Evolutionary conservation across 1,140 invertebrate species (phyloP), one percentile per base, ranked within the genome.

Genomic region (Zaprionus ornatus): DNA sequence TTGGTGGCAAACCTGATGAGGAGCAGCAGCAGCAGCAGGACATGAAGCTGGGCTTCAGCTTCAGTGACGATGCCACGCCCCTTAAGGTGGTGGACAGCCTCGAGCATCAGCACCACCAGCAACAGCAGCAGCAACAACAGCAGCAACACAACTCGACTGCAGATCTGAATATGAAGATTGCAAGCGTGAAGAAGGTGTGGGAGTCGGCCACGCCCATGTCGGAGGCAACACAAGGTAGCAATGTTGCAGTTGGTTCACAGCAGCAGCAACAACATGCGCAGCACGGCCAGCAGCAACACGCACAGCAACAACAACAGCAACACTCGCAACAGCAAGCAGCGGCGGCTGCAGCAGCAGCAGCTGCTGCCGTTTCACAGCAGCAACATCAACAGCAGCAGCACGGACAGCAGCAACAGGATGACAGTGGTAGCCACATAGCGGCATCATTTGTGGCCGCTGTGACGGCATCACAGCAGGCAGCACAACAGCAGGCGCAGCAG

Each of bases 81-180:
- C 76, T 90, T 2, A 90, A 90, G 23, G 86, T 81, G 35, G 82
- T 78, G 9, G 85, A 88, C 1, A 57, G 56, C 21, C 50, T 88
- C 5, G 82, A 82, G 19, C 67, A 65, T 15, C 84, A 66, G 7
- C 81, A 79, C 6, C 74, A 70, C 9, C 78, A 88, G 5, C 85
- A 82, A 1, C 70, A 79, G 37, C 66, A 74, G 5, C 71, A 74
- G 12, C 76, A 78, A 12, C 82, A 84, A 6, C 93, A 84, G 92
- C 94, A 78, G 48, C 91, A 92, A 56, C 93, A 94, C 77, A 91
- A 96, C 10, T 96, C 96, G 0, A 95, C 96, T 15, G 97, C 97
- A 32, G 98, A 98, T 91, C 94, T 99, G 12, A 98, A 98, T 93
- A 95, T 98, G 92, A 99, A 99, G 93, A 98, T 99, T 80, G 97